Evolutionary conservation across 2,113 vertebrate species (phyloP), one percentile per base, ranked within the genome.

Genomic region (Damaliscus lunatus): DNA sequence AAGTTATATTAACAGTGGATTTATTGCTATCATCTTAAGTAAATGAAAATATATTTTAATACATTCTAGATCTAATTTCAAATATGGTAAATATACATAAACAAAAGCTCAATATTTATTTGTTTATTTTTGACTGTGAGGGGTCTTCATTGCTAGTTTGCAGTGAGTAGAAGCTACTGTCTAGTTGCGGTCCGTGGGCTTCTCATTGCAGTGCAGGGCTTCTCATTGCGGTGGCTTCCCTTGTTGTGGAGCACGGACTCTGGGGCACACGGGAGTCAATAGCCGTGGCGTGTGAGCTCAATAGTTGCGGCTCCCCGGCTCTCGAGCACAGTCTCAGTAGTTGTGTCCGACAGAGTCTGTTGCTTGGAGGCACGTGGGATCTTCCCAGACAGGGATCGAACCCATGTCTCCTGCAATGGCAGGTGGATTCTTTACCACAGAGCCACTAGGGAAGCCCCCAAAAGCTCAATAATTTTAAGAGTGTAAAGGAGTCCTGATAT

Each of bases 1-100:
- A 55, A 67, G 62, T 67, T 82, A 25, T 89, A 31, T 83, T 82
- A 74, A 94, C 13, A 95, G 48, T 52, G 33, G 43, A 5, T 60
- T 52, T 71, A 55, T 33, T 95, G 46, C 15, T 95, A 53, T 62
- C 62, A 80, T 64, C 64, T 50, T 87, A 81, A 87, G 36, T 81
- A 57, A 50, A 86, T 7, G n/a, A 80, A 91, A 60, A 86, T 36
- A 29, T 59, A 50, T 59, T 78, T 78, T 25, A 31, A 86, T 60
- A 78, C 7, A 40, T 77, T 86, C 43, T 62, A 64, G 25, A 43
- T 92, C 81, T 64, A 23, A 40, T 43, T 83, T 83, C 59, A 82
- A 52, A 52, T 40, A 62, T 91, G 57, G 33, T 40, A 50, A 91
- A 82, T 60, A 52, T 78, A 40, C 23, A 62, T 53, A 33, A 71